These are phyloP conservation scores for Hypolimnas misippus DNA, from an alignment of 2,888 invertebrate genomes.

Conservation along the genomic window DNA sequence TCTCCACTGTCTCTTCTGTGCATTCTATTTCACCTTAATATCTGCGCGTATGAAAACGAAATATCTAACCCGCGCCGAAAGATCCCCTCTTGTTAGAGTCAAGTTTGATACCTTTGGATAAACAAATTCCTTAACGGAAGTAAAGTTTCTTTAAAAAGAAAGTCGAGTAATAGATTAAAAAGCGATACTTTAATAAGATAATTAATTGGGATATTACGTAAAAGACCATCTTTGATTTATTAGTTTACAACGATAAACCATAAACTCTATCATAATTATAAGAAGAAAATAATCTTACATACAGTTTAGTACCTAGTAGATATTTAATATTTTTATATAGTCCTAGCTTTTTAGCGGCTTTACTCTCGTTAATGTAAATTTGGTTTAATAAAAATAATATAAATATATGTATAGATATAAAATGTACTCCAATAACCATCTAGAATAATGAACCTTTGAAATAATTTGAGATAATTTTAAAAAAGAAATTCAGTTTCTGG, in stretches of 20 bases:
- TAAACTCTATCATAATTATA: no score
- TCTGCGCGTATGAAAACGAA: slow-evolving; percentile 55
- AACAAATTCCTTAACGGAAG: slow-evolving; percentile 43
- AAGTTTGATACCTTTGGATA: slow-evolving; percentile 47
- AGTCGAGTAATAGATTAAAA: slow-evolving; percentile 25
- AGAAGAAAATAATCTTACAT: no score
- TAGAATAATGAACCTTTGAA: no score
- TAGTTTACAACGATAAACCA: no score
- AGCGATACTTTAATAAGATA: slow-evolving; percentile 22
- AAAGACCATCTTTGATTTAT: neutral
- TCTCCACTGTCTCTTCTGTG: slow-evolving; percentile 43
- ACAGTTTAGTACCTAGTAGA: no score
- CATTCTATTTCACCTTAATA: slow-evolving; percentile 41
- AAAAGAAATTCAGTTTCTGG: neutral
- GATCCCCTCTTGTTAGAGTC: slow-evolving; percentile 47
- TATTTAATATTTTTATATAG: no score
- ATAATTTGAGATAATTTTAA: neutral
- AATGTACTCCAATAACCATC: no score
- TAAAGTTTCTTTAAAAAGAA: slow-evolving; percentile 33
- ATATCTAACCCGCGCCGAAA: slow-evolving; percentile 58
- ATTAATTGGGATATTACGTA: slow-evolving; percentile 27
- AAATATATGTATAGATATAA: no score
- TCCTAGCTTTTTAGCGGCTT: no score
- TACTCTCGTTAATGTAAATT: no score
- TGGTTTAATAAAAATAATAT: no score